These are phyloP conservation scores for Dicycla oo DNA, from an alignment of 2,888 invertebrate genomes.

Conservation along the genomic window DNA sequence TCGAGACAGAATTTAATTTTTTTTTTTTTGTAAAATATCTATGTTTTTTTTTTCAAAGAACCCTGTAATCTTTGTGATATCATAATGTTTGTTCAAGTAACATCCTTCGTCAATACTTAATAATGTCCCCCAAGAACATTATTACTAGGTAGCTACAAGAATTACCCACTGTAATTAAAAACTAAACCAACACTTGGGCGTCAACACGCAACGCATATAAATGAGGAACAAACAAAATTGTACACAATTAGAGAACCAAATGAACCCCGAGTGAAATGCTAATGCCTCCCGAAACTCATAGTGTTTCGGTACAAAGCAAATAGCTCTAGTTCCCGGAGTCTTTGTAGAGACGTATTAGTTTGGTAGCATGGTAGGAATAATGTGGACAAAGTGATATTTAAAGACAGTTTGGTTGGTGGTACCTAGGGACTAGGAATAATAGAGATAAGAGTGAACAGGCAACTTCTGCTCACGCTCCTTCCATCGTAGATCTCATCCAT, in stretches of 20 bases:
- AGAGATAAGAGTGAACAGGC: too few relatives aligned
- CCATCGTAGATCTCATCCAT: too few relatives aligned
- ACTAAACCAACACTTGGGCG: conserved; percentile 54
- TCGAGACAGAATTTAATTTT: not conserved
- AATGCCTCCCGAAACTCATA: conserved; percentile 63
- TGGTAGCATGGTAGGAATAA: not conserved
- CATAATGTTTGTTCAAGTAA: not conserved
- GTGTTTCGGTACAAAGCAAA: conserved; percentile 56
- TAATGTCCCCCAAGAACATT: conserved; percentile 21
- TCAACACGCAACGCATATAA: conserved; percentile 62
- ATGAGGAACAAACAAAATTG: conserved; percentile 67
- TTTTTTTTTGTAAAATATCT: not conserved
- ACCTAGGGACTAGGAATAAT: too few relatives aligned
- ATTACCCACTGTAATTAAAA: conserved; percentile 63
- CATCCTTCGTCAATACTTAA: not conserved
- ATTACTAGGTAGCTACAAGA: conserved; percentile 20
- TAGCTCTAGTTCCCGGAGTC: conserved; percentile 39
- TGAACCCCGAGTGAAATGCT: conserved; percentile 66
- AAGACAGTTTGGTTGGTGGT: not conserved
- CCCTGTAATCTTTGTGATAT: not conserved
- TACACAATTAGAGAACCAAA: conserved; percentile 70
- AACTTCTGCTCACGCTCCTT: too few relatives aligned
- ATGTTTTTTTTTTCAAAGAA: not conserved
- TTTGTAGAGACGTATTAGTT: conserved; percentile 36
- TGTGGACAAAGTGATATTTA: not conserved